phyloP scores from a whole-genome alignment of 2,888 invertebrate genomes.

The Protula sp. region DNA sequence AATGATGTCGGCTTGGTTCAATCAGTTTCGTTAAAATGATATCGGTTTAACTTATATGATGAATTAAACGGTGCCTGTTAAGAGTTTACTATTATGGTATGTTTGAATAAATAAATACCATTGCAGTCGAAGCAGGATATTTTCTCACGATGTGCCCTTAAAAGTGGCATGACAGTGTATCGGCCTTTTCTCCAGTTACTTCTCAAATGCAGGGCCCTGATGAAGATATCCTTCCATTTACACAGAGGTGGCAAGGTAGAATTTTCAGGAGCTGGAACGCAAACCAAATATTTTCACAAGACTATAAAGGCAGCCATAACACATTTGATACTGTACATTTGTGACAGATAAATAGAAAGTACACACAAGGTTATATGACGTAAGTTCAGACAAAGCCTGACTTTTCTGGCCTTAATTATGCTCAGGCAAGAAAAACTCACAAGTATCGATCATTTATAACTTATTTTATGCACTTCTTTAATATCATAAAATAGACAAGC shows the following conservation, averaged over 20 bases:
- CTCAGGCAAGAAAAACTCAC: too few relatives aligned
- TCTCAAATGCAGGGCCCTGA: conserved; percentile 36
- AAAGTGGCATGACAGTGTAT: conserved; percentile 35
- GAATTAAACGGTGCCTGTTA: too few relatives aligned
- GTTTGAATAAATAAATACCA: conserved; percentile 26
- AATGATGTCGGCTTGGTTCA: too few relatives aligned
- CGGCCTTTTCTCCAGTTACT: conserved; percentile 42
- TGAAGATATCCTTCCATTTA: conserved; percentile 43
- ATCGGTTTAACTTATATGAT: too few relatives aligned
- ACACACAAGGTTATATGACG: too few relatives aligned
- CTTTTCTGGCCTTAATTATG: too few relatives aligned
- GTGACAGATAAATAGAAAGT: background rate
- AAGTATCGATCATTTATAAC: too few relatives aligned
- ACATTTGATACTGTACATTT: too few relatives aligned
- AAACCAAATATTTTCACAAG: background rate
- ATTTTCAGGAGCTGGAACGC: background rate
- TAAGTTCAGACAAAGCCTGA: background rate
- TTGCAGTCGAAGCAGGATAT: conserved; percentile 42
- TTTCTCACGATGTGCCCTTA: conserved; percentile 40
- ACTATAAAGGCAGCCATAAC: background rate
- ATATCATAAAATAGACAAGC: too few relatives aligned
- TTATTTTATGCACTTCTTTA: too few relatives aligned
- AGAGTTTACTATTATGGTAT: background rate
- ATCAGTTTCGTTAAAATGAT: too few relatives aligned
- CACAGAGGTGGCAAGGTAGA: conserved; percentile 12